Evolutionary conservation across 2,113 vertebrate genomes (phyloP), one percentile per base, ranked within the genome.

Genomic region (Pandion haliaetus): DNA sequence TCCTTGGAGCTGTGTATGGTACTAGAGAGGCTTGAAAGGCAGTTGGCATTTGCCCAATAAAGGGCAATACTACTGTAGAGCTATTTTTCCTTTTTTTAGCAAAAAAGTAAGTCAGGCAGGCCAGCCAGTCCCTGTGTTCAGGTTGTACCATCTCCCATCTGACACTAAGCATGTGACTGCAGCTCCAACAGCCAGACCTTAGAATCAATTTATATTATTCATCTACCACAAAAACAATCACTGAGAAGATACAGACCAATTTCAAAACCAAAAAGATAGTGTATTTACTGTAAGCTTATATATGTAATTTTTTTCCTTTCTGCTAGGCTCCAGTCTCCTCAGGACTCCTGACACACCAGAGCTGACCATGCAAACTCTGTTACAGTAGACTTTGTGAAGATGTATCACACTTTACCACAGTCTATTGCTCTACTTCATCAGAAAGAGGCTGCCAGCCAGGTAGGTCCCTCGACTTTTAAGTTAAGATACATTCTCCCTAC

Each of bases 11-110:
- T 54, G 31, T 6, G 31, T 12, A 42, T 8, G 18, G 17, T n/a
- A 62, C 32, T 12, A 26, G 17, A 38, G 34, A 66, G n/a, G 19
- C 49, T 13, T 50, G 45, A 44, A 45, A 63, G 36, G 66, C 45
- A 79, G 61, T 0, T 82, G 45, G 14, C 32, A 62, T 0, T 73
- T 65, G 29, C 20, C 38, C 54, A 55, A 0, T 2, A 63, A 45
- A 91, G 14, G 29, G 6, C 26, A 78, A 12, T 8, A 24, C 17
- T 28, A 31, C 38, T 47, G 24, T 0, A 77, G 18, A 88, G 42
- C 12, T 55, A 2, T 38, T 90, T 42, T 34, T 9, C 14, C 23
- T 16, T 24, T 6, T 63, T 69, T 85, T 21, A 23, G 15, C 58
- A 28, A 17, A 50, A 25, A n/a, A 8, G 19, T 2, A 13, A 11